phyloP scores from a whole-genome alignment of 1,140 invertebrate genomes.

The Aphaenogaster floridana region DNA sequence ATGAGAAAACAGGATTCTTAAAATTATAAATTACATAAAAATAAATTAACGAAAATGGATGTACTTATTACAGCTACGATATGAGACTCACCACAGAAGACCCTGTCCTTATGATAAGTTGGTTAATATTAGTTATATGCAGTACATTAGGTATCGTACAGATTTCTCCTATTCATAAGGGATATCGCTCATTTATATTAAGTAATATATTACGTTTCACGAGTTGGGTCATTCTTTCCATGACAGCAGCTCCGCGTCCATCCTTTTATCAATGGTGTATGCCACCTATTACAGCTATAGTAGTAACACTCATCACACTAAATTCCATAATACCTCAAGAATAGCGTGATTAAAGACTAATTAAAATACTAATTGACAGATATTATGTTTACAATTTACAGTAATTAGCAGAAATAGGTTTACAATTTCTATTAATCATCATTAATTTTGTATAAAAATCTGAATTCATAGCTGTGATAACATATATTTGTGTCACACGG shows the following conservation, averaged over 20 bases:
- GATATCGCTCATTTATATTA: slow-evolving; percentile 72
- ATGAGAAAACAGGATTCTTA: not conserved
- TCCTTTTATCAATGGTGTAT: slow-evolving; percentile 84
- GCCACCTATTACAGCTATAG: slow-evolving; percentile 79
- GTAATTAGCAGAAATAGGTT: not conserved
- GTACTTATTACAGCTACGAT: slow-evolving; percentile 80
- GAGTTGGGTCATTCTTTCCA: slow-evolving; percentile 79
- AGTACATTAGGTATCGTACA: slow-evolving; percentile 80
- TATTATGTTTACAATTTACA: not conserved
- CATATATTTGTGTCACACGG: not conserved
- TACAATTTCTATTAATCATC: not conserved
- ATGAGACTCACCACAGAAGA: slow-evolving; percentile 83
- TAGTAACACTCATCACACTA: slow-evolving; percentile 72
- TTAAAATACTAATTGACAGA: slow-evolving; percentile 14
- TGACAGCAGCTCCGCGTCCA: slow-evolving; percentile 73
- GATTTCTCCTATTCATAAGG: slow-evolving; percentile 75
- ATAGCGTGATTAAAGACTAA: not conserved
- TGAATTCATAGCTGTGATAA: not conserved
- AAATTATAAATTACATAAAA: slow-evolving; percentile 14
- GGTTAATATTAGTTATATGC: slow-evolving; percentile 82
- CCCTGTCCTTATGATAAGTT: slow-evolving; percentile 80
- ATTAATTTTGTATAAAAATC: slow-evolving; percentile 29
- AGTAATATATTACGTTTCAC: slow-evolving; percentile 77
- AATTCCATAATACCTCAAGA: slow-evolving; percentile 73
- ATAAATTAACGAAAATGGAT: slow-evolving; percentile 20